These are phyloP conservation scores for Ormyrus pomaceus DNA, from an alignment of 2,888 invertebrate species.

Conservation along the genomic window DNA sequence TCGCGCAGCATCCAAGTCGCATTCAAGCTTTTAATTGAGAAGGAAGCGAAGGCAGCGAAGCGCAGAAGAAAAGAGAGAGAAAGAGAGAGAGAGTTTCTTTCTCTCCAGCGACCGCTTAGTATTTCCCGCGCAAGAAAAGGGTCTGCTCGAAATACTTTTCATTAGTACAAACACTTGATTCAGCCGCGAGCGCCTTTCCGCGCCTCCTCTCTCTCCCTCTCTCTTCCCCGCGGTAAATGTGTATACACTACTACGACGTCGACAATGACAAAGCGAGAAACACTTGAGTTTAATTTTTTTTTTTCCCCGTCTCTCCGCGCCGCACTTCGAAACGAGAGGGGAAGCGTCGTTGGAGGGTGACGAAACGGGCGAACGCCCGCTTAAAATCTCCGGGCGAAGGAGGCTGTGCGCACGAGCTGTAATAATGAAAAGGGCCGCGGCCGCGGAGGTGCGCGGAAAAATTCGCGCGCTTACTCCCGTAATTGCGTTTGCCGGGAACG, in stretches of 20 bases:
- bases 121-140: constrained; percentile 16
- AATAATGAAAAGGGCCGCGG: too few relatives aligned
- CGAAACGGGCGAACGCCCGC: too few relatives aligned
- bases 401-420: too few relatives aligned
- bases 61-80: constrained; percentile 13
- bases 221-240: background rate
- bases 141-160: background rate
- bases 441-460: too few relatives aligned
- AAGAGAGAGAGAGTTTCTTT: constrained; percentile 13
- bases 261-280: constrained; percentile 37
- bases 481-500: too few relatives aligned
- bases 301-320: background rate
- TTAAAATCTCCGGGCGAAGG: too few relatives aligned
- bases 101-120: too few relatives aligned
- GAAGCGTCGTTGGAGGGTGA: too few relatives aligned
- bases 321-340: too few relatives aligned
- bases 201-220: background rate
- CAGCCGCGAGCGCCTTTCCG: background rate
- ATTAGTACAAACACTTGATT: constrained; percentile 7
- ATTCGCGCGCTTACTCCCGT: too few relatives aligned
- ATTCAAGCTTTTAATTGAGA: constrained; percentile 52
- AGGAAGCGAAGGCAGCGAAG: constrained; percentile 10
- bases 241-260: constrained; percentile 5
- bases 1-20: background rate
- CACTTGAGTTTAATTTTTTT: constrained; percentile 51